Evolutionary conservation across 2,888 invertebrate species (phyloP).

Genomic region (Temnothorax ravouxi): DNA sequence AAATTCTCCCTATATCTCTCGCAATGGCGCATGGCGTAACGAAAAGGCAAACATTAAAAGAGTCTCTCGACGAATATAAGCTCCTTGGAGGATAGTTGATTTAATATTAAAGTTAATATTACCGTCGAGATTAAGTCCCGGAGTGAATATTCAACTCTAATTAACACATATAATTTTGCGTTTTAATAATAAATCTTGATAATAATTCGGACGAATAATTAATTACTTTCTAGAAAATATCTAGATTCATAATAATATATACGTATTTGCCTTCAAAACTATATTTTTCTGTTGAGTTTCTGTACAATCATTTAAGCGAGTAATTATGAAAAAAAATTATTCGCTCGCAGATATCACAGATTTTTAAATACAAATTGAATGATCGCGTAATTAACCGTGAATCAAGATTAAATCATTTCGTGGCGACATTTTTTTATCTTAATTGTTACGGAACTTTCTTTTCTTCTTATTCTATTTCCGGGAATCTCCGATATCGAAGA

Average conservation of each 20-base stretch:
- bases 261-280: background rate
- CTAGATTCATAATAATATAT: background rate
- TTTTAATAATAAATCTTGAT: background rate
- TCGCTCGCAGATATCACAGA: background rate
- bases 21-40: slow-evolving; percentile 53
- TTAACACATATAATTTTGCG: slow-evolving; percentile 6
- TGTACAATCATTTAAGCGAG: background rate
- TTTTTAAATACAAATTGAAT: slow-evolving; percentile 19
- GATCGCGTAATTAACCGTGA: slow-evolving; percentile 5
- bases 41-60: slow-evolving; percentile 42
- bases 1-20: slow-evolving; percentile 47
- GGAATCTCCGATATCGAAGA: background rate
- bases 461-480: background rate
- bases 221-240: background rate
- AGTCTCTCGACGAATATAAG: slow-evolving; percentile 50
- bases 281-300: no score
- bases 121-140: slow-evolving; percentile 22
- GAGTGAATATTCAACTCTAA: slow-evolving; percentile 13
- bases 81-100: slow-evolving; percentile 25
- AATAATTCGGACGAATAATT: background rate
- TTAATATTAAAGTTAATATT: slow-evolving; percentile 40
- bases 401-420: slow-evolving; percentile 12
- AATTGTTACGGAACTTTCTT: background rate
- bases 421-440: background rate
- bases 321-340: background rate